Base-by-base conservation (phyloP, 2,888 invertebrate genomes). In the Pristionchus fissidentatus region DNA sequence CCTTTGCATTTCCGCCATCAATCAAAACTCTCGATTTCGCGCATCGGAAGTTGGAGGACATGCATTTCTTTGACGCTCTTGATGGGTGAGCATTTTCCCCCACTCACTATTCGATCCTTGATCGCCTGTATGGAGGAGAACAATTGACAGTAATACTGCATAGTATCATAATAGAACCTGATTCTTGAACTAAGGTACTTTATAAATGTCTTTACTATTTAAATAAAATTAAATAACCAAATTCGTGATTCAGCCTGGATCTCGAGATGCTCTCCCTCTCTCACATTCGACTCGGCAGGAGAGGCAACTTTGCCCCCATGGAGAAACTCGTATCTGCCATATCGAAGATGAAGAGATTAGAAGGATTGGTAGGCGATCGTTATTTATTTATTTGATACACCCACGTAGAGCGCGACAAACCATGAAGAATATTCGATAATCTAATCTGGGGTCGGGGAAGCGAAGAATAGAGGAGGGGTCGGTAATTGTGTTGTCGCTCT, bases 1-100 rank as follows among this genome's bases (percentile, higher is more conserved):
- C 60, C 10, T 60, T 49, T 26, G 62, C 32, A 0, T 62, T 81
- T 22, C 80, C 80, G 7, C 41, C 29, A 19, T 62, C 46, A 4
- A 2, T 81, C 4, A 81, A 81, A 46, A 81, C 32, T 62, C 62
- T 81, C 62, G 80, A 81, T 29, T 81, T 52, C 29, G 62, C 62
- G 3, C 29, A 62, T 32, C 32, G 70, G n/a, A 43, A 43, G 5
- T 43, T 81, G 43, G 2, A 4, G 26, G 13, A 81, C 62, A 46
- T 62, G 43, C 46, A 62, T 52, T 57, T 81, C 62, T 46, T 81
- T 32, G 41, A 22, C 0, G 55, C 79, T 13, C 57, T 79, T 3
- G 55, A 7, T 1, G 0, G 38, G 79, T 79, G 22, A 38, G 79
- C n/a, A 8, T 26, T 1, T 35, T 13, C n/a, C n/a, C n/a, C n/a